phyloP scores from a whole-genome alignment of 64 coral and sea anemone genomes.

The Acropora tenuis region DNA sequence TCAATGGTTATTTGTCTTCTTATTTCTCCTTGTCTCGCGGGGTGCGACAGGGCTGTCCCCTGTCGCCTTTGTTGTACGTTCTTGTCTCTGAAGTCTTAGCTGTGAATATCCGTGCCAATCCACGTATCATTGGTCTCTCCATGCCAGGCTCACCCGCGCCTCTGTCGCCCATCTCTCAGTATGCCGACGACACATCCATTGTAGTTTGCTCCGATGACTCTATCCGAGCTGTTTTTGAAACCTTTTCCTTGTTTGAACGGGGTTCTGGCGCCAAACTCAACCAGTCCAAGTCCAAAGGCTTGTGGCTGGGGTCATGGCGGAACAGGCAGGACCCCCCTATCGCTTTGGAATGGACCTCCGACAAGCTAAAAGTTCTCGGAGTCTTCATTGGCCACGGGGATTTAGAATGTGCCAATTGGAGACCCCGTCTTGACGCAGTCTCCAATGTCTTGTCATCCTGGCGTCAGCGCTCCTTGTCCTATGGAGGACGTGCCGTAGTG shows the following conservation, averaged over 20 bases:
- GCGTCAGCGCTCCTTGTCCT: background rate
- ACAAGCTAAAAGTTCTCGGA: background rate
- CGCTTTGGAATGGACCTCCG: background rate
- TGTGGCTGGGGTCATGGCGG: constrained; percentile 40
- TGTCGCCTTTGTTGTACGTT: constrained; percentile 19
- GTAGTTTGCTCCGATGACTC: background rate
- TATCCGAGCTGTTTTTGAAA: background rate
- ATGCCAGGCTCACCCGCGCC: background rate
- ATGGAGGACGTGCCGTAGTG: background rate
- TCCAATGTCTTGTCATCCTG: background rate
- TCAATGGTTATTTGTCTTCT: constrained; percentile 20
- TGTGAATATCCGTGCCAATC: background rate
- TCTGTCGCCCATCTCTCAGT: background rate
- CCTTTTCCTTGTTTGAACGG: background rate
- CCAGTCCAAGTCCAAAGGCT: constrained; percentile 1
- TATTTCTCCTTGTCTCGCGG: constrained; percentile 37
- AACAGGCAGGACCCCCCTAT: constrained; percentile 24
- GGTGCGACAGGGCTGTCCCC: constrained; percentile 26
- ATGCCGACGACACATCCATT: constrained; percentile 30
- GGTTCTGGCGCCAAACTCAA: constrained; percentile 20
- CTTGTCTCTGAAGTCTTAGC: background rate
- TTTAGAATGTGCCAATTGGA: background rate
- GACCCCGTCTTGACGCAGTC: background rate
- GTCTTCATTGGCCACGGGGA: background rate
- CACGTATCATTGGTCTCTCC: background rate